Evolutionary conservation across 2,113 vertebrate genomes (phyloP).

Genomic region (Eptesicus fuscus): DNA sequence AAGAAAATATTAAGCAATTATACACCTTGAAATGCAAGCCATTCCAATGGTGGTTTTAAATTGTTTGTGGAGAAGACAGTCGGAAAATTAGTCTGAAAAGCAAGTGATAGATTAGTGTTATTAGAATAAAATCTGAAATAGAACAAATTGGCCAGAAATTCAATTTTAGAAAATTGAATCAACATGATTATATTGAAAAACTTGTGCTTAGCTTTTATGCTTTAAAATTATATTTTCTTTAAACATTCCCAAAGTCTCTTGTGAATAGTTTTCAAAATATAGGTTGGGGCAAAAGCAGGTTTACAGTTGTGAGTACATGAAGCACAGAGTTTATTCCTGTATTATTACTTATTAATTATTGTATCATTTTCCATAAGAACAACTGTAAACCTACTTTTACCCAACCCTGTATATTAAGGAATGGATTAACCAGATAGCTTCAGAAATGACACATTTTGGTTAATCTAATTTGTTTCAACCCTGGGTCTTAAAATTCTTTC

Average conservation of each 20-base stretch:
- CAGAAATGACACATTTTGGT: not conserved
- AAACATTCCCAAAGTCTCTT: not conserved
- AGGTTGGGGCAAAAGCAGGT: not conserved
- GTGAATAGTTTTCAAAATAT: slow-evolving; percentile 15
- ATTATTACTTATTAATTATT: not conserved
- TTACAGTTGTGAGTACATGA: not conserved
- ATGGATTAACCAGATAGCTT: not conserved
- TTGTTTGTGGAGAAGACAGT: not conserved
- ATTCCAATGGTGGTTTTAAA: not conserved
- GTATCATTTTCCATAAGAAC: not conserved
- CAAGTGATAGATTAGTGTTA: not conserved
- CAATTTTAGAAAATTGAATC: not conserved
- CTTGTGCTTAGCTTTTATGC: not conserved
- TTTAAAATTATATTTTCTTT: slow-evolving; percentile 34
- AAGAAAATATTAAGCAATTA: slow-evolving; percentile 48
- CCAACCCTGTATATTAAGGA: not conserved
- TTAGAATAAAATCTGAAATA: slow-evolving; percentile 30
- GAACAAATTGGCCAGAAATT: not conserved
- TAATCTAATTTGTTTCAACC: not conserved
- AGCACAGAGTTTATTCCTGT: not conserved
- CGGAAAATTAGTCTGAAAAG: slow-evolving; percentile 43
- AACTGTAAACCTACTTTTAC: not conserved
- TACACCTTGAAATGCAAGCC: not conserved
- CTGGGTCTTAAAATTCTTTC: not conserved
- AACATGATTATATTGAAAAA: not conserved